Evolutionary conservation across 2,888 invertebrate species (phyloP), one percentile per base, ranked within the genome.

Genomic region (Ditula angustiorana): DNA sequence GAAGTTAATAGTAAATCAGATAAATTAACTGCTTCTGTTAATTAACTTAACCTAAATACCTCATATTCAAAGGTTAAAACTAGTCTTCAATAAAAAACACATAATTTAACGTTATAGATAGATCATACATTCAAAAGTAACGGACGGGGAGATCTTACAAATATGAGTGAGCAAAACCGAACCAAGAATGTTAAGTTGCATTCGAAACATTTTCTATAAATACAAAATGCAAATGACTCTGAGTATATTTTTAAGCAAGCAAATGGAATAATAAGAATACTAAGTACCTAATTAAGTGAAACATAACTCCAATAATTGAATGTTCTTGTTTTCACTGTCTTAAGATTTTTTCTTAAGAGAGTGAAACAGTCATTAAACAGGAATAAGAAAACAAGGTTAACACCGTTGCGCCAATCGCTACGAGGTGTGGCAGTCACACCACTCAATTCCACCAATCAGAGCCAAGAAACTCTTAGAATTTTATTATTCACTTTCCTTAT

Each of bases 381-480:
- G n/a, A n/a, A n/a, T n/a, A n/a, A n/a, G n/a, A n/a, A n/a, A n/a
- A n/a, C n/a, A 44, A 55, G 41, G 46, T 55, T 47, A 47, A 53
- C 55, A 61, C 66, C 60, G 57, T 66, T 61, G 65, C 61, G 21
- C 52, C 46, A 63, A 66, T 37, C 62, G 56, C 47, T 33, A 16
- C 23, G 28, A 71, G 80, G 79, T 75, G 76, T 73, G 80, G 71
- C 74, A n/a, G 80, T 85, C 86, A 86, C 82, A 82, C 87, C 87
- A 85, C 81, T 65, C 50, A 41, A 77, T 69, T 75, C 73, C 64
- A 73, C 86, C 86, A 87, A 87, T 87, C 78, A 77, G 26, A 60
- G 53, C 58, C 7, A 1, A 24, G 46, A 24, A n/a, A 50, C 57
- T 55, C 19, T 57, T 24, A 33, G 33, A 23, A 24, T 46, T 62